These are phyloP conservation scores for Drosophila fulvimacula DNA, from an alignment of 2,888 invertebrate species.

Conservation along the genomic window DNA sequence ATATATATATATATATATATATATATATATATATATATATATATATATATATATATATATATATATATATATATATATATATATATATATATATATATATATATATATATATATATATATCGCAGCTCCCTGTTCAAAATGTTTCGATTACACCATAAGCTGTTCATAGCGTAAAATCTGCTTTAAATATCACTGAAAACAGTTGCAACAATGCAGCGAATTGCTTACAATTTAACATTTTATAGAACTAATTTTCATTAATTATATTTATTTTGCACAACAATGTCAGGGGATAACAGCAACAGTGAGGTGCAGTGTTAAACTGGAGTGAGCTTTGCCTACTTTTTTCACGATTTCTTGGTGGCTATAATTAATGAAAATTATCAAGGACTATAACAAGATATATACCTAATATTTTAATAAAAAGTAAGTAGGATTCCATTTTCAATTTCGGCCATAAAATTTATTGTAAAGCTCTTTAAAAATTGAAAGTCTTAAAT, in stretches of 20 bases:
- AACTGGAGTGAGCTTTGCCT: no score
- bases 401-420: no score
- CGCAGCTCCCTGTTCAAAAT: neutral
- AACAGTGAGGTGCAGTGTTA: no score
- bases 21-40: neutral
- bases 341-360: no score
- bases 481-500: no score
- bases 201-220: neutral
- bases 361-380: no score
- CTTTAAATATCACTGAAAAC: neutral
- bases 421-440: no score
- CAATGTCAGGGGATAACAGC: neutral
- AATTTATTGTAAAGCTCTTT: no score
- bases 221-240: neutral
- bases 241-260: neutral
- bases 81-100: slow-evolving; percentile 41
- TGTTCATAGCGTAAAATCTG: slow-evolving; percentile 2
- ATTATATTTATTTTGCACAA: neutral
- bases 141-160: neutral
- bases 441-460: no score
- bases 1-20: neutral
- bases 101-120: neutral
- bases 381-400: no score
- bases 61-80: slow-evolving; percentile 41
- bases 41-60: neutral